phyloP scores from a whole-genome alignment of 1,140 invertebrate species.

The Anoplophora glabripennis region DNA sequence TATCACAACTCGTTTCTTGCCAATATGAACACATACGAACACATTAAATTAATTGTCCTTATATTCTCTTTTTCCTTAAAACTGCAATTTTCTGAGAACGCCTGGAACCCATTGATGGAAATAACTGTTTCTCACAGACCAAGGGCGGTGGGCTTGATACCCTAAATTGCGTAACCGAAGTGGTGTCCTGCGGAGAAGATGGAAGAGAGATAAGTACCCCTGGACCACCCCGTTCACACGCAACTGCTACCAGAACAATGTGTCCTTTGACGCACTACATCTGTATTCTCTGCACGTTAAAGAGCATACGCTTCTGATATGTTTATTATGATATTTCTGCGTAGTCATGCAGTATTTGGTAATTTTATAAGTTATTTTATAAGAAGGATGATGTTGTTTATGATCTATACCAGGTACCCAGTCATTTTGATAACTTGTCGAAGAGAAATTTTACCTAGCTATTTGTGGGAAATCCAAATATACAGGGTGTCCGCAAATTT shows the following conservation, averaged over 20 bases:
- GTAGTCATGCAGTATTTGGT: no score
- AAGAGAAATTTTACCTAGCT: background rate
- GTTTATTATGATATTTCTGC: background rate
- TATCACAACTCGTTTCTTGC: background rate
- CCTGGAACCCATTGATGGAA: background rate
- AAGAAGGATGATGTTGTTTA: no score
- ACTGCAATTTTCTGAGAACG: background rate
- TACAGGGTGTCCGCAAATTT: no score
- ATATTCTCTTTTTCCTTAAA: background rate
- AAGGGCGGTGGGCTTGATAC: slow-evolving; percentile 5
- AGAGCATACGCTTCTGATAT: background rate
- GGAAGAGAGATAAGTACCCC: slow-evolving; percentile 10
- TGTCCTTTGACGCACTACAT: slow-evolving; percentile 8
- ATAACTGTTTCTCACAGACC: slow-evolving; percentile 16
- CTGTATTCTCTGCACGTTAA: background rate
- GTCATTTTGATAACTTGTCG: no score
- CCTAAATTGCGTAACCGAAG: slow-evolving; percentile 17
- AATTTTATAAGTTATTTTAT: no score
- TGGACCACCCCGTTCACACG: slow-evolving; percentile 17
- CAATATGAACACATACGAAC: background rate
- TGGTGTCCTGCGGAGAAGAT: slow-evolving; percentile 15
- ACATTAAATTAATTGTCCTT: background rate
- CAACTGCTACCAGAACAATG: slow-evolving; percentile 12
- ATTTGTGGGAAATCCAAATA: background rate
- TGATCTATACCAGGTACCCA: no score